Conservation (phyloP, 1,140 invertebrate species). For the Amyelois transitella region DNA sequence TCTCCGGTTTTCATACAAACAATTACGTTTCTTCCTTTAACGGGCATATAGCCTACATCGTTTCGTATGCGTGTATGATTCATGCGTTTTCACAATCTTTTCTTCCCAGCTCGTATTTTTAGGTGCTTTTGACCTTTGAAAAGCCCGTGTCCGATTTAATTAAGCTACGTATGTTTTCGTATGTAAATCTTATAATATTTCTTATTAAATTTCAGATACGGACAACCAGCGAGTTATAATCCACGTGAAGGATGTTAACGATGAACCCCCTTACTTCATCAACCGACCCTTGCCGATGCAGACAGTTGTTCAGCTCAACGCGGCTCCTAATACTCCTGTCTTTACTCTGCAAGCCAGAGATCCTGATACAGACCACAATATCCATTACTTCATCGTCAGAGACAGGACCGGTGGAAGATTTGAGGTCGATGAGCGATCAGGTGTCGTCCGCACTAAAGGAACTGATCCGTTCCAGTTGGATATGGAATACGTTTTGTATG, state of each 20-base stretch:
- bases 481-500: constrained; percentile 97
- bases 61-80: no score
- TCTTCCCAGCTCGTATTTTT: no score
- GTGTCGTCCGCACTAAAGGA: constrained; percentile 93
- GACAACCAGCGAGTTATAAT: constrained; percentile 96
- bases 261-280: constrained; percentile 96
- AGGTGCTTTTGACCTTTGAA: no score
- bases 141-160: no score
- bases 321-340: constrained; percentile 94
- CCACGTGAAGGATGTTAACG: constrained; percentile 96
- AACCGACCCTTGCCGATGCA: constrained; percentile 97
- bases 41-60: no score
- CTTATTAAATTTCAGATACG: constrained; percentile 80
- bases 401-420: constrained; percentile 88
- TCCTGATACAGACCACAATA: constrained; percentile 95
- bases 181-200: no score
- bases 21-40: no score
- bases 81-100: no score
- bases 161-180: no score
- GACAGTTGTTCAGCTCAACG: constrained; percentile 95
- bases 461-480: constrained; percentile 94
- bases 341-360: constrained; percentile 96
- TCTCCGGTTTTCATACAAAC: no score
- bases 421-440: constrained; percentile 93
- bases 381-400: constrained; percentile 95